A percentile compares a stretch with the other conserved stretches of the same genome.
These are phyloP conservation scores for Eristalinus aeneus DNA, from an alignment of 2,888 invertebrate species.

Conservation along the genomic window DNA sequence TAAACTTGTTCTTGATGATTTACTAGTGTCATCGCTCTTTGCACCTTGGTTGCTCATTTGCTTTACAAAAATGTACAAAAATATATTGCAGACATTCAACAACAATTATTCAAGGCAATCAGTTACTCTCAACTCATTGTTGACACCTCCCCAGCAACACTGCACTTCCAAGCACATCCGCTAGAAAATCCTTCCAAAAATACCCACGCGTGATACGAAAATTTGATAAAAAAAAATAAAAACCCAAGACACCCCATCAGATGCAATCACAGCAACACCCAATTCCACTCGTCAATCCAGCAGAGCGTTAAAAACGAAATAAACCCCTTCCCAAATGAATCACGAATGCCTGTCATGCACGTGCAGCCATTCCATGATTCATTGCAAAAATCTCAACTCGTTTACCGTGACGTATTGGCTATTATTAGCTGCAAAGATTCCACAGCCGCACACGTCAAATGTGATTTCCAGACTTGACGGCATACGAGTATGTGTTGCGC, in stretches of 20 bases:
- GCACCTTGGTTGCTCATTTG: too few species aligned
- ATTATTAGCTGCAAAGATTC: not conserved
- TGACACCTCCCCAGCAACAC: too few species aligned
- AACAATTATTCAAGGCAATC: too few species aligned
- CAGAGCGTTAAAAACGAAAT: too few species aligned
- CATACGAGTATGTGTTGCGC: not conserved
- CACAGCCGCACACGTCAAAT: not conserved
- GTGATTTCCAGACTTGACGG: not conserved
- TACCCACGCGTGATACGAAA: not conserved
- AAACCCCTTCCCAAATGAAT: not conserved
- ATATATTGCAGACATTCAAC: too few species aligned
- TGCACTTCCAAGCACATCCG: not conserved
- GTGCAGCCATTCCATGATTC: conserved; percentile 12
- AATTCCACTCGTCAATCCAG: not conserved
- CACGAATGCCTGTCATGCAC: not conserved
- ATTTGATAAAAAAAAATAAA: not conserved
- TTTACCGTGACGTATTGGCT: not conserved
- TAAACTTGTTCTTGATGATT: too few species aligned
- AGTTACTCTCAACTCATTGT: too few species aligned
- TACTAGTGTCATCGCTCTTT: too few species aligned
- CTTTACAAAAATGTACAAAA: too few species aligned
- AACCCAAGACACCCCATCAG: not conserved
- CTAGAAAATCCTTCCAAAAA: not conserved
- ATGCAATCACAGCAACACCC: not conserved
- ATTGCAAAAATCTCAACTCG: conserved; percentile 1